phyloP scores from a whole-genome alignment of 2,113 vertebrate genomes.

The Apus apus region DNA sequence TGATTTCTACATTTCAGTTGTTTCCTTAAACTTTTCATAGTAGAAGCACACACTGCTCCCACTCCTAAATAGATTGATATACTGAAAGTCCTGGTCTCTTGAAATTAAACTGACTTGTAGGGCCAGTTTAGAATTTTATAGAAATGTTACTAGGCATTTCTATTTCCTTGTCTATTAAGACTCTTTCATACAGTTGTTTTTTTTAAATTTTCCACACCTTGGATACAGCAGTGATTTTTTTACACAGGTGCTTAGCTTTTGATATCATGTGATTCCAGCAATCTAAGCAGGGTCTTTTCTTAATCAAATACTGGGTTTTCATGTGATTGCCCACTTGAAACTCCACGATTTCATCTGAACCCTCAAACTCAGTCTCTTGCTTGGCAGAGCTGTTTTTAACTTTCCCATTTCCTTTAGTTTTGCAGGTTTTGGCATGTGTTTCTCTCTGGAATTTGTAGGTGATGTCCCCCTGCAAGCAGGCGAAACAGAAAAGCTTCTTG shows the following conservation, averaged over 20 bases:
- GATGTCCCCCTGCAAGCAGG: background rate
- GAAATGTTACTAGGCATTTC: slow-evolving; percentile 30
- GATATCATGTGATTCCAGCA: slow-evolving; percentile 42
- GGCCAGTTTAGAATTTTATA: slow-evolving; percentile 60
- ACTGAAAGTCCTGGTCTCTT: slow-evolving; percentile 36
- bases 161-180: slow-evolving; percentile 6
- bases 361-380: background rate
- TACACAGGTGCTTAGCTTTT: slow-evolving; percentile 64
- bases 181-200: background rate
- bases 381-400: slow-evolving; percentile 13
- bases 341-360: background rate
- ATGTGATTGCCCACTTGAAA: slow-evolving; percentile 27
- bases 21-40: slow-evolving; percentile 1
- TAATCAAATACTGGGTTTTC: slow-evolving; percentile 34
- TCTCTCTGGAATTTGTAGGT: background rate
- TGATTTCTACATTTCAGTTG: slow-evolving; percentile 50
- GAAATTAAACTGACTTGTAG: slow-evolving; percentile 45
- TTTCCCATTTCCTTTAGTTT: background rate
- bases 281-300: slow-evolving; percentile 54
- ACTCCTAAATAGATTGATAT: background rate
- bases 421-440: background rate
- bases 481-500: background rate
- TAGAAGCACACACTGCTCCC: background rate
- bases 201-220: background rate
- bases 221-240: slow-evolving; percentile 26